Conservation (phyloP, 2,888 invertebrate species). For the Malthinus flaveolus region DNA sequence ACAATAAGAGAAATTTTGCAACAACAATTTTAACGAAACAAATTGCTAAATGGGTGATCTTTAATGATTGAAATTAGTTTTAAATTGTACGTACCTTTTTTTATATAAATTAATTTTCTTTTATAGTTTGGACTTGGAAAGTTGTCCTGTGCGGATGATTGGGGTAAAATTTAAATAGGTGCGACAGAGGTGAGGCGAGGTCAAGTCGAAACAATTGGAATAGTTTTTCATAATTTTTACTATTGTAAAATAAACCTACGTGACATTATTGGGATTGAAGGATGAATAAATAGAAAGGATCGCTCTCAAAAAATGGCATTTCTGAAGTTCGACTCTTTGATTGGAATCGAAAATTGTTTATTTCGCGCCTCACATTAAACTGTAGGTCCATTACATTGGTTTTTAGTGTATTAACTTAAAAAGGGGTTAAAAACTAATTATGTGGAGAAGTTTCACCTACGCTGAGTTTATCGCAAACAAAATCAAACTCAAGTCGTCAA, state of each 20-base stretch:
- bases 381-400: too few relatives aligned
- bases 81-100: background rate
- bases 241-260: conserved; percentile 19
- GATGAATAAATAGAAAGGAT: conserved; percentile 16
- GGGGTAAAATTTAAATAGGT: conserved; percentile 17
- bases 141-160: background rate
- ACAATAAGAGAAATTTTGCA: conserved; percentile 4
- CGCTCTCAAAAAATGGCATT: background rate
- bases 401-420: too few relatives aligned
- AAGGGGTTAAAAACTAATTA: too few relatives aligned
- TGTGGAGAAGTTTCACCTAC: too few relatives aligned
- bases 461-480: too few relatives aligned
- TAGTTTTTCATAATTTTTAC: conserved; percentile 21
- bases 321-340: conserved; percentile 1
- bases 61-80: background rate
- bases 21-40: background rate
- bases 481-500: too few relatives aligned
- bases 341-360: conserved; percentile 1
- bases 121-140: too few relatives aligned
- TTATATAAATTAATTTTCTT: too few relatives aligned
- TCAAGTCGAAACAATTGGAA: conserved; percentile 19
- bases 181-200: conserved; percentile 17
- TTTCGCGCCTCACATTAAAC: too few relatives aligned
- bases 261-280: conserved; percentile 11
- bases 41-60: conserved; percentile 2